Evolutionary conservation across 2,888 invertebrate species (phyloP).

Genomic region (Tuta absoluta): DNA sequence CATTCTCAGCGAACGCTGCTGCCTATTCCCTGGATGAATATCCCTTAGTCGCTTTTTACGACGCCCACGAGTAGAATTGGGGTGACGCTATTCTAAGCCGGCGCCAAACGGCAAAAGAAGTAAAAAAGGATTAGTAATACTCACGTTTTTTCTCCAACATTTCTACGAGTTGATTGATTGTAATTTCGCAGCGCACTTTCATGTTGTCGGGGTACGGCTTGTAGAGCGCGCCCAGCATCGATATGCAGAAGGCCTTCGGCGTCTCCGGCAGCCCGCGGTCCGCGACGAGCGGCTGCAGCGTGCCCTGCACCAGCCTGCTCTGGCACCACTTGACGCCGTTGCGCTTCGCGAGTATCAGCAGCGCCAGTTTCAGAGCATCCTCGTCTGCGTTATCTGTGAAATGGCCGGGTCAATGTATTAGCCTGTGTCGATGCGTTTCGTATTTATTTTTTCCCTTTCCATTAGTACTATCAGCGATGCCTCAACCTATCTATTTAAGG

Average conservation of each 20-base stretch:
- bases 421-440: not conserved
- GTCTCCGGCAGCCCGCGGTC: conserved; percentile 44
- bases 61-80: too few relatives aligned
- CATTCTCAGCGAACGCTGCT: too few relatives aligned
- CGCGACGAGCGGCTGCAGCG: conserved; percentile 63
- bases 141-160: conserved; percentile 61
- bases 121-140: conserved; percentile 43
- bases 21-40: too few relatives aligned
- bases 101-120: too few relatives aligned
- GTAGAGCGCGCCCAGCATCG: conserved; percentile 63
- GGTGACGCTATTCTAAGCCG: too few relatives aligned
- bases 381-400: conserved; percentile 57
- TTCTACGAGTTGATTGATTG: conserved; percentile 57
- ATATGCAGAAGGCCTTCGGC: conserved; percentile 60
- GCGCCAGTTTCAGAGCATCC: conserved; percentile 59
- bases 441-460: too few relatives aligned
- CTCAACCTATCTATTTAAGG: too few relatives aligned
- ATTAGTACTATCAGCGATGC: too few relatives aligned
- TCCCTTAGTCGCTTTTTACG: too few relatives aligned
- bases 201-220: conserved; percentile 70
- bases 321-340: conserved; percentile 71
- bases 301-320: conserved; percentile 61
- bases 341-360: conserved; percentile 69
- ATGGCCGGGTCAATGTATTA: not conserved
- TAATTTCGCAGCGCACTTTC: conserved; percentile 68